Evolutionary conservation across 1,140 invertebrate species (phyloP).

Genomic region (Charaxes varanes): DNA sequence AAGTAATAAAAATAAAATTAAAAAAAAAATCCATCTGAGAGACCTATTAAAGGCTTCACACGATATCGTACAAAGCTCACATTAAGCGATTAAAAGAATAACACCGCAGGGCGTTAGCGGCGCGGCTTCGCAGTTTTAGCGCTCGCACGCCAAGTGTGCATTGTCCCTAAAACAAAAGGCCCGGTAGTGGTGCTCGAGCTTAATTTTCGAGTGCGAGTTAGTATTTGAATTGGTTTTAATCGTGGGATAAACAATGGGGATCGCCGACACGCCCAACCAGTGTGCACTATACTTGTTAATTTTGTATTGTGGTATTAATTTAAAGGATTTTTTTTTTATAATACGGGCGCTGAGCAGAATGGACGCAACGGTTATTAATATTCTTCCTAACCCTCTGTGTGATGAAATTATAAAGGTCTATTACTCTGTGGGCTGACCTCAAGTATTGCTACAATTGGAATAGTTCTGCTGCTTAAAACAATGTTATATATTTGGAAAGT

Average conservation of each 20-base stretch:
- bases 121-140: constrained; percentile 32
- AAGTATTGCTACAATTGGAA: too few species aligned
- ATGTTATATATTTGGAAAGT: too few species aligned
- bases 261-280: constrained; percentile 52
- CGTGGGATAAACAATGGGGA: constrained; percentile 69
- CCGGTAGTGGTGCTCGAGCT: constrained; percentile 57
- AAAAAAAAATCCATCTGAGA: too few species aligned
- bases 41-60: too few species aligned
- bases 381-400: not conserved
- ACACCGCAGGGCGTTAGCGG: constrained; percentile 4
- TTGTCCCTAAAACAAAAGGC: constrained; percentile 67
- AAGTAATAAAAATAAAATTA: too few species aligned
- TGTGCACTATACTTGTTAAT: constrained; percentile 37
- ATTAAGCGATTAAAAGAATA: constrained; percentile 1
- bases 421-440: too few species aligned
- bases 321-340: constrained; percentile 16
- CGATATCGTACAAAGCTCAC: too few species aligned
- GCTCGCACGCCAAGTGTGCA: constrained; percentile 38
- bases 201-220: constrained; percentile 71
- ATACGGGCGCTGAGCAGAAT: constrained; percentile 9
- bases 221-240: constrained; percentile 70
- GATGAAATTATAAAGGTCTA: too few species aligned
- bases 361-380: constrained; percentile 2
- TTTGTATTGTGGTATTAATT: constrained; percentile 22
- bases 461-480: too few species aligned